Evolutionary conservation across 2,113 vertebrate species (phyloP).

Genomic region (Fregata magnificens): DNA sequence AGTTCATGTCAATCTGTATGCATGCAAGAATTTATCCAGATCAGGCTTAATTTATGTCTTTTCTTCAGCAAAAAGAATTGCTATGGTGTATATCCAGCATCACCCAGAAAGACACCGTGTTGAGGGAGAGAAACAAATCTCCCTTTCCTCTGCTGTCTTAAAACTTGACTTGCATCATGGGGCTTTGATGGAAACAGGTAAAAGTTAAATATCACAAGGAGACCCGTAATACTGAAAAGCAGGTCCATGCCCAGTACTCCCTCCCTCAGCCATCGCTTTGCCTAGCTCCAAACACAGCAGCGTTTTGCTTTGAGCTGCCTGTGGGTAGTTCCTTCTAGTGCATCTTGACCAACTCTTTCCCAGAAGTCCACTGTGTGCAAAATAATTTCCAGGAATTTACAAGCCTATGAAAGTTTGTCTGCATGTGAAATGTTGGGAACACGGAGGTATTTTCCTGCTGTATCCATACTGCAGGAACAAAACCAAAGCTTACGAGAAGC

Average conservation of each 20-base stretch:
- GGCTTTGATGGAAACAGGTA: neutral
- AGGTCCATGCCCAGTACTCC: neutral
- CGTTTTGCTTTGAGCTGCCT: neutral
- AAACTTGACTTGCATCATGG: neutral
- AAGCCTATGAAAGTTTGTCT: neutral
- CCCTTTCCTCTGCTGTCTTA: neutral
- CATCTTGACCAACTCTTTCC: neutral
- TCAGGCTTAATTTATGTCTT: neutral
- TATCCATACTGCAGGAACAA: neutral
- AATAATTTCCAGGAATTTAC: neutral
- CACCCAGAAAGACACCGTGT: neutral
- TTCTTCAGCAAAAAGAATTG: neutral
- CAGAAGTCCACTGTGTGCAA: neutral
- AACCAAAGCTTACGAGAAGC: neutral
- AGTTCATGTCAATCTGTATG: neutral
- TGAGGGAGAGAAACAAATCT: neutral
- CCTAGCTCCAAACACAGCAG: neutral
- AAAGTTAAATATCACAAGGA: neutral
- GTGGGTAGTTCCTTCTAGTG: neutral
- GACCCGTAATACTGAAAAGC: neutral
- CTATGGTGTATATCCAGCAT: neutral
- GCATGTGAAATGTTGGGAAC: neutral
- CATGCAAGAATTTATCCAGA: neutral
- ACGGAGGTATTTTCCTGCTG: neutral
- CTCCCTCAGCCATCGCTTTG: neutral